Conservation (phyloP, 2,888 invertebrate species). For the Hirtodrosophila alboralis region DNA sequence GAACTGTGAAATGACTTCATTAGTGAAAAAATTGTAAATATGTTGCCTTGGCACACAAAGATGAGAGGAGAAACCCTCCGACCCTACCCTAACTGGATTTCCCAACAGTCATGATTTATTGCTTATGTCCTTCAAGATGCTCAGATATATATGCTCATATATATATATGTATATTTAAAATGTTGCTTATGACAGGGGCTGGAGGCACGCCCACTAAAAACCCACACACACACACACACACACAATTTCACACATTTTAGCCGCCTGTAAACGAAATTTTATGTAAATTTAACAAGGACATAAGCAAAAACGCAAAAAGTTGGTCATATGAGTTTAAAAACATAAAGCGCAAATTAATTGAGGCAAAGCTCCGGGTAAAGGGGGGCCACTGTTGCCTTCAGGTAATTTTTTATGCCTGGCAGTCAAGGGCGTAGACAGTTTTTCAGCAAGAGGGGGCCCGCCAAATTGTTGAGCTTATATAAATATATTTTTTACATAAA, state of each 20-base stretch:
- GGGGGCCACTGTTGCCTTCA: constrained; percentile 32
- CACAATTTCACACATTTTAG: constrained; percentile 38
- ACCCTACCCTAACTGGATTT: constrained; percentile 11
- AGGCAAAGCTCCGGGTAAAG: constrained; percentile 46
- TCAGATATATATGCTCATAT: constrained; percentile 9
- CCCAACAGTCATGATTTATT: constrained; percentile 65
- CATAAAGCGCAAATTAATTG: constrained; percentile 76
- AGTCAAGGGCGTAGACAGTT: no score
- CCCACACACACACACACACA: no score
- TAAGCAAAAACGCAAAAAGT: constrained; percentile 51
- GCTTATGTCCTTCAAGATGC: constrained; percentile 32
- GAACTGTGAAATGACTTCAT: constrained; percentile 80
- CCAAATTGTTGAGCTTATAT: no score
- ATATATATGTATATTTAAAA: constrained; percentile 5
- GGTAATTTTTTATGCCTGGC: constrained; percentile 37
- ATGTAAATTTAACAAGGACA: constrained; percentile 74
- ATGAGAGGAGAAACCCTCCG: constrained; percentile 6
- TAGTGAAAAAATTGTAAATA: constrained; percentile 72
- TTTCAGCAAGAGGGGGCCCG: no score
- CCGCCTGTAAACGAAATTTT: constrained; percentile 38
- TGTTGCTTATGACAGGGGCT: constrained; percentile 28
- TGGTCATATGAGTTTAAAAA: constrained; percentile 57
- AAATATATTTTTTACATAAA: no score
- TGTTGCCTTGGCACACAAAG: constrained; percentile 28
- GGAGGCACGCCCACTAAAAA: constrained; percentile 5